Evolutionary conservation across 2,113 vertebrate species (phyloP), one percentile per base, ranked within the genome.

Genomic region (Desmodus rotundus): DNA sequence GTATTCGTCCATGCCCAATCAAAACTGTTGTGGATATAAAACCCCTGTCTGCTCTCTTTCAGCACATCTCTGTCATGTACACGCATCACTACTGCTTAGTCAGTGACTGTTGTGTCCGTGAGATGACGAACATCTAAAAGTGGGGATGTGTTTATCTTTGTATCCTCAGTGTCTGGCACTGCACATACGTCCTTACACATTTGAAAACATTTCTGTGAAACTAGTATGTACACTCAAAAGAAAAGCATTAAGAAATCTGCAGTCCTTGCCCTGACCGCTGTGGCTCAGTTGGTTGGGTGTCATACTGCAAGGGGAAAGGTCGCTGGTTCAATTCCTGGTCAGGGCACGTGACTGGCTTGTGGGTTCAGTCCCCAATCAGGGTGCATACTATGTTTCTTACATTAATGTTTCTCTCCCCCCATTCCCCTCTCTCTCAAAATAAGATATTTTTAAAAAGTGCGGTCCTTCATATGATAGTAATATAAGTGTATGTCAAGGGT

Each of bases 141-240:
- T 24, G 47, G 70, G 31, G n/a, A 38, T 28, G 7, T 17, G 17
- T 58, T 76, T 68, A 45, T 68, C 80, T 58, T 26, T 81, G 19
- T 45, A 26, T 50, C 50, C 50, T 33, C 20, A 61, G 19, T 3
- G 9, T 56, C 15, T 73, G 77, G 43, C 61, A 92, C 15, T 47
- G 5, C 52, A n/a, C 16, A 4, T 33, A 19, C n/a, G n/a, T n/a
- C n/a, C 43, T 67, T 45, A 0, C 17, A 68, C 61, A 72, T 33
- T 67, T 68, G 72, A 91, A 95, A 88, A 85, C 20, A 20, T 4
- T 36, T 65, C 52, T 82, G 61, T 88, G 36, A 50, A 70, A 81
- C 31, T 41, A 86, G n/a, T 74, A 88, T 58, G n/a, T n/a, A 56
- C 15, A 50, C 43, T 76, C 28, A 43, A 63, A 38, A 58, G 43